Base-by-base conservation (phyloP, 1,140 invertebrate species). In the Holcopasites calliopsidis region DNA sequence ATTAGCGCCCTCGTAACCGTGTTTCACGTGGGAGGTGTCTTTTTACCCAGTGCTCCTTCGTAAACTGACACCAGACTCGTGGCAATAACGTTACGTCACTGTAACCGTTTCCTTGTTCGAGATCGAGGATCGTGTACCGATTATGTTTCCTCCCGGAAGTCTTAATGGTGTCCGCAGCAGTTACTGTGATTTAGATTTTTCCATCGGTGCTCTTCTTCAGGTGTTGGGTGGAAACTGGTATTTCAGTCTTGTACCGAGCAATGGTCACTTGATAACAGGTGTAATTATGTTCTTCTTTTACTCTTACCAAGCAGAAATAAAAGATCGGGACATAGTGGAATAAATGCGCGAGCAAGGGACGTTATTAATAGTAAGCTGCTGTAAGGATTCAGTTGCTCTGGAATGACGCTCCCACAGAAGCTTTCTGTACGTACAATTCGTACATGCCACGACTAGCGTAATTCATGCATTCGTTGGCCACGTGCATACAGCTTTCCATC, bases 1-100 rank as follows among this genome's bases (percentile, higher is more conserved):
- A 75, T 75, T 80, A 77, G 21, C 64, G 61, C 47, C 54, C 28
- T 21, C 33, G 23, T 71, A 44, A 47, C 55, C 40, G n/a, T 42
- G 44, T 33, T 68, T 16, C 50, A 28, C 47, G 66, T 13, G 35
- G 44, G n/a, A 61, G n/a, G 38, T 52, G 18, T 71, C 74, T 54
- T 73, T 61, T 57, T 64, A 73, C 18, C 16, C 23, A 0, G 6
- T 33, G 11, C 11, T 21, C 23, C 28, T 54, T 5, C 11, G 23
- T 2, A 0, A 40, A 28, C 26, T 26, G n/a, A 44, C 26, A 55
- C 50, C 40, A 28, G 26, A 38, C 4, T 18, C 26, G n/a, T 3
- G 28, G 2, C 26, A 50, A 72, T 18, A 26, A 47, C 18, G 31
- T 38, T 49, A 44, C 11, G 40, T 47, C 35, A 6, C 23, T 13